phyloP scores from a whole-genome alignment of 2,888 invertebrate species.

The Nesidiocoris tenuis region DNA sequence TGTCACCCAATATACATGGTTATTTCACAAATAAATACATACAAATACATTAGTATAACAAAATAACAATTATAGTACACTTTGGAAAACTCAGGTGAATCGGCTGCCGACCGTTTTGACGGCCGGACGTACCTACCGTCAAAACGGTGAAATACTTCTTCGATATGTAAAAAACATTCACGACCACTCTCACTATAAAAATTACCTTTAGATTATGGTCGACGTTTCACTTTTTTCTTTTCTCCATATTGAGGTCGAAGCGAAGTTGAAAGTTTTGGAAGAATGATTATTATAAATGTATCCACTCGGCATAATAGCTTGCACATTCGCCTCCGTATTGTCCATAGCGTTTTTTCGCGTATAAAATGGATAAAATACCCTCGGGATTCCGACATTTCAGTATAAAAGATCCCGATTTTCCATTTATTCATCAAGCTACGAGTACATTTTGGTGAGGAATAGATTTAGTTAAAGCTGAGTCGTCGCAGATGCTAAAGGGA shows the following conservation, averaged over 20 bases:
- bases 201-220: constrained; percentile 38
- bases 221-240: constrained; percentile 2
- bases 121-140: constrained; percentile 14
- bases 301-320: too few species aligned
- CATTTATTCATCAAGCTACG: constrained; percentile 16
- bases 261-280: constrained; percentile 21
- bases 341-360: constrained; percentile 25
- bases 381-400: constrained; percentile 16
- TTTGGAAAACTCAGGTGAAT: constrained; percentile 41
- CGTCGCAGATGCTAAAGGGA: constrained; percentile 30
- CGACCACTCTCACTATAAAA: constrained; percentile 40
- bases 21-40: constrained; percentile 42
- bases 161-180: constrained; percentile 41
- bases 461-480: constrained; percentile 32
- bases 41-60: constrained; percentile 41
- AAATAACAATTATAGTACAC: constrained; percentile 40
- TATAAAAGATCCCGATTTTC: constrained; percentile 18
- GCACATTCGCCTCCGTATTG: constrained; percentile 36
- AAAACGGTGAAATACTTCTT: constrained; percentile 34
- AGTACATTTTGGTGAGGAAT: constrained; percentile 17
- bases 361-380: constrained; percentile 22
- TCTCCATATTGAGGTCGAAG: neutral
- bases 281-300: too few species aligned
- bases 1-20: constrained; percentile 31
- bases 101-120: constrained; percentile 12